Conservation (phyloP, 37 sponge, comb jelly and placozoan species). For the Bolinopsis microptera region DNA sequence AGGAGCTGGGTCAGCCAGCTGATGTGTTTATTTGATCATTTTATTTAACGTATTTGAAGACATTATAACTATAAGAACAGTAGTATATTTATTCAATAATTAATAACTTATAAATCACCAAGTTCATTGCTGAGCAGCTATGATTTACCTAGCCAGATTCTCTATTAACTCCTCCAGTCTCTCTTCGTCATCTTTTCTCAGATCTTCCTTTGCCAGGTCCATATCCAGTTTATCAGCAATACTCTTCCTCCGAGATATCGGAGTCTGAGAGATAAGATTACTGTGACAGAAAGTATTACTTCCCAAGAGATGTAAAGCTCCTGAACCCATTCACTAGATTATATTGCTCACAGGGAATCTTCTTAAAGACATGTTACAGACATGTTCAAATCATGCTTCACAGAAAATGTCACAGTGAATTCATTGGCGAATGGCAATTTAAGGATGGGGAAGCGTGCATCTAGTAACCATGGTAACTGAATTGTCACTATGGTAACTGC, state of each 20-base stretch:
- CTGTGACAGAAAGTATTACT: not conserved
- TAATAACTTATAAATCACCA: too few species aligned
- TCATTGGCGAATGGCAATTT: too few species aligned
- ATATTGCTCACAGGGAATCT: too few species aligned
- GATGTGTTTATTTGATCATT: not conserved
- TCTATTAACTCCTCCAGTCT: not conserved
- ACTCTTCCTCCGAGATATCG: not conserved
- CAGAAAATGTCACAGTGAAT: too few species aligned
- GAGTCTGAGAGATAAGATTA: not conserved
- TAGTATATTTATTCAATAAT: too few species aligned
- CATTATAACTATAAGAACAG: not conserved
- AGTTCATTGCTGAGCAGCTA: too few species aligned
- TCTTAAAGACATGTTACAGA: too few species aligned
- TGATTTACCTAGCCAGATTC: not conserved
- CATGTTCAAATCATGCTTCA: too few species aligned
- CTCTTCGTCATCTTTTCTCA: not conserved
- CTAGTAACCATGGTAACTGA: too few species aligned
- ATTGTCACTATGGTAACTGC: too few species aligned
- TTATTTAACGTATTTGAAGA: not conserved
- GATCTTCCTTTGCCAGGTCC: not conserved
- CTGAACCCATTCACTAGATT: not conserved
- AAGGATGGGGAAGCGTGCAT: too few species aligned
- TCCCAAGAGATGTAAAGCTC: not conserved
- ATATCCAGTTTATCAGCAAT: not conserved
- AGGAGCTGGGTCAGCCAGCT: not conserved